A percentile compares a stretch with the other conserved stretches of the same genome.
Conservation (phyloP, 2,113 vertebrate genomes). For the Cyprinodon tularosa region DNA sequence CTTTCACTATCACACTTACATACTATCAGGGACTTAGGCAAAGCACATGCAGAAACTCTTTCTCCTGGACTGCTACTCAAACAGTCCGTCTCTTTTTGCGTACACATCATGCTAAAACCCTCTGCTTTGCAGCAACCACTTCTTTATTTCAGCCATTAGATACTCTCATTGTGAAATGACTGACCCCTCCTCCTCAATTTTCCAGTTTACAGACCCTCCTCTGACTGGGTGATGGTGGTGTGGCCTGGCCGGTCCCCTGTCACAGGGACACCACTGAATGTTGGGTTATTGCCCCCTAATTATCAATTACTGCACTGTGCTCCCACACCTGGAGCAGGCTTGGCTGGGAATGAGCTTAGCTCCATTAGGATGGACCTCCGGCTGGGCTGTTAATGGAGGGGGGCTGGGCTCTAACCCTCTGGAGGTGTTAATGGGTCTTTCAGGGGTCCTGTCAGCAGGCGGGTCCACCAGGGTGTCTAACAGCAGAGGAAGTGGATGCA, state of each 20-base stretch:
- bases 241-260: constrained; percentile 63
- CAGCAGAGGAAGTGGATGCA: constrained; percentile 17
- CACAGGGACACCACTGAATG: constrained; percentile 61
- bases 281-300: constrained; percentile 80
- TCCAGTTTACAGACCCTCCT: constrained; percentile 25
- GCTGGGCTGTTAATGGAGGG: constrained; percentile 75
- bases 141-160: constrained; percentile 1
- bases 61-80: constrained; percentile 17
- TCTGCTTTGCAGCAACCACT: constrained; percentile 18
- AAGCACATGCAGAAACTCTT: constrained; percentile 31
- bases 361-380: constrained; percentile 71
- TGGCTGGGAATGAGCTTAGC: constrained; percentile 77
- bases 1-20: constrained; percentile 14
- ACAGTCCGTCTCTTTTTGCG: constrained; percentile 11
- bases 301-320: constrained; percentile 80
- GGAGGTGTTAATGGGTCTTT: constrained; percentile 77
- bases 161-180: constrained; percentile 38
- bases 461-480: constrained; percentile 45
- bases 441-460: constrained; percentile 52
- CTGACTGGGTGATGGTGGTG: constrained; percentile 64
- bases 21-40: constrained; percentile 21
- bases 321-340: constrained; percentile 78
- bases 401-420: constrained; percentile 58
- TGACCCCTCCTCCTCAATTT: constrained; percentile 29
- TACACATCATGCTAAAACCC: constrained; percentile 17